Conservation (phyloP, 2,113 vertebrate species). For the Ptychochromis oligacanthus region DNA sequence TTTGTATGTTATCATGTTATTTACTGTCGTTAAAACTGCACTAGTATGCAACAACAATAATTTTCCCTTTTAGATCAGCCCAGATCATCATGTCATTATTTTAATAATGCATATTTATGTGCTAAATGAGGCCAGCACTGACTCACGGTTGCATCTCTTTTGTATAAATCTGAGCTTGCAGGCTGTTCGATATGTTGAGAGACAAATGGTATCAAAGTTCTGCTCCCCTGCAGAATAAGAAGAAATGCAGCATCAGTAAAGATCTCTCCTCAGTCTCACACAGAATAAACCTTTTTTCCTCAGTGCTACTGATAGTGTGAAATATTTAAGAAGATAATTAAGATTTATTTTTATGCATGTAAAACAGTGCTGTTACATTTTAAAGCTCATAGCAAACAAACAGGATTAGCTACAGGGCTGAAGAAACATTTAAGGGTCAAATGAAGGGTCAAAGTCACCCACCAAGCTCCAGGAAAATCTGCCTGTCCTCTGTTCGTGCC, state of each 20-base stretch:
- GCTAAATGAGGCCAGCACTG: background rate
- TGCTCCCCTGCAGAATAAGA: slow-evolving; percentile 82
- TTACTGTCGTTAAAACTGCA: no score
- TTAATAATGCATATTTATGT: background rate
- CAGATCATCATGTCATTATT: background rate
- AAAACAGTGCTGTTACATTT: background rate
- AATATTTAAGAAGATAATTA: no score
- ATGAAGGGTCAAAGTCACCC: slow-evolving; percentile 70
- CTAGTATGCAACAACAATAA: no score
- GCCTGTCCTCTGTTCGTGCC: slow-evolving; percentile 84
- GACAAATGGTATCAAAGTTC: slow-evolving; percentile 92
- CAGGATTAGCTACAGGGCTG: background rate
- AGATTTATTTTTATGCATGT: background rate
- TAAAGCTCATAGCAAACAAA: background rate
- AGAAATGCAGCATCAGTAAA: background rate
- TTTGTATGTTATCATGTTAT: background rate
- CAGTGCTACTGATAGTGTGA: background rate
- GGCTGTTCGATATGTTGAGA: slow-evolving; percentile 93
- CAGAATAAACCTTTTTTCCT: no score
- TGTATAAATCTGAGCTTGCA: slow-evolving; percentile 96
- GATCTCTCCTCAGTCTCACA: background rate
- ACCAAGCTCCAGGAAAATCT: slow-evolving; percentile 95
- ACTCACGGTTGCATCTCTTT: slow-evolving; percentile 96
- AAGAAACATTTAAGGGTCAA: background rate
- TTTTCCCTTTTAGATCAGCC: background rate